Conservation (phyloP, 2,113 vertebrate species). For the Nothobranchius furzeri region DNA sequence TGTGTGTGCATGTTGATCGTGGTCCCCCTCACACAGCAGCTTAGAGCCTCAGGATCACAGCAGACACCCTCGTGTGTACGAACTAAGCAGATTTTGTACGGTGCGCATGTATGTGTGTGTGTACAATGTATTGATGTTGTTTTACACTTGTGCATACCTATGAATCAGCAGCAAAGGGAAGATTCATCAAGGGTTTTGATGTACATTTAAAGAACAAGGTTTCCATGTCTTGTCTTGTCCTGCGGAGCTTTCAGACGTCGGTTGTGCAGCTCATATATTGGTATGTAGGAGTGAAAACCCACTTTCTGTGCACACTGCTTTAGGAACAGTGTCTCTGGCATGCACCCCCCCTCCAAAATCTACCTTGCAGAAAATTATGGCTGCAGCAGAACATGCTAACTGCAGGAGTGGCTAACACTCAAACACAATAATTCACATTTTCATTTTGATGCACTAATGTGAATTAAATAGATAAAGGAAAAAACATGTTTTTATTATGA, state of each 20-base stretch:
- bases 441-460: not conserved
- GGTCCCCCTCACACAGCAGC: conserved; percentile 22
- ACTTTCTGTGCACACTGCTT: not conserved
- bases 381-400: not conserved
- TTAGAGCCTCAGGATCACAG: conserved; percentile 35
- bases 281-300: conserved; percentile 24
- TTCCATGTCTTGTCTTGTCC: conserved; percentile 61
- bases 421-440: not conserved
- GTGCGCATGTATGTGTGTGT: not conserved
- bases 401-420: not conserved
- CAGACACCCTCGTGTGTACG: not conserved
- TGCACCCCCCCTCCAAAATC: not conserved
- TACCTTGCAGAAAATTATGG: not conserved
- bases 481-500: not conserved
- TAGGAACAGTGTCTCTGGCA: not conserved
- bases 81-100: not conserved
- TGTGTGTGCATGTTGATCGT: conserved; percentile 59
- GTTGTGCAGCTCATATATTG: conserved; percentile 21
- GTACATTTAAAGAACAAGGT: conserved; percentile 7
- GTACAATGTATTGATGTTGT: not conserved
- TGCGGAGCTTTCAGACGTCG: conserved; percentile 46
- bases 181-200: conserved; percentile 16
- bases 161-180: not conserved
- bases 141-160: conserved; percentile 1
- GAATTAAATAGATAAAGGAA: not conserved